phyloP scores from a whole-genome alignment of 2,888 invertebrate genomes.

The Heteromyza rotundicornis region DNA sequence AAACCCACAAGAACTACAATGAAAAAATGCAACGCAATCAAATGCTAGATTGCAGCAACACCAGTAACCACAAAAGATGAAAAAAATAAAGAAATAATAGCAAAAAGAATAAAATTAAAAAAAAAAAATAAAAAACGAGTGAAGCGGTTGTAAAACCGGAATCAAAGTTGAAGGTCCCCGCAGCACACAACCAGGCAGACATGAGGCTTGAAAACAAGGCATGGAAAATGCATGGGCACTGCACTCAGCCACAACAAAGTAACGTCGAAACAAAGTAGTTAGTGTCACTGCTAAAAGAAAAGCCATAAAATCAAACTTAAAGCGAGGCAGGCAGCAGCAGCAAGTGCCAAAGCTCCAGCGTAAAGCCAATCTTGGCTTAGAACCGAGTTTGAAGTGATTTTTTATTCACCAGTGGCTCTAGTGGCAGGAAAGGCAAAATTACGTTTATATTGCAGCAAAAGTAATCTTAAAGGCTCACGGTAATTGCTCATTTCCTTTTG shows the following conservation, averaged over 20 bases:
- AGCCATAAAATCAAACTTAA: neutral
- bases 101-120: neutral
- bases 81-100: neutral
- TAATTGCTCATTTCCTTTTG: neutral
- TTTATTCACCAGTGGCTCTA: neutral
- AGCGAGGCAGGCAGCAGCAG: no score
- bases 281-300: neutral
- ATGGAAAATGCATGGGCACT: neutral
- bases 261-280: conserved; percentile 4
- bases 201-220: neutral
- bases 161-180: conserved; percentile 8
- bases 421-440: neutral
- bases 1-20: neutral
- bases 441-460: no score
- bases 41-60: neutral
- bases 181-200: no score
- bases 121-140: neutral
- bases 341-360: no score
- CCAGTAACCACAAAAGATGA: neutral
- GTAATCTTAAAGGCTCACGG: neutral
- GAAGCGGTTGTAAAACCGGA: conserved; percentile 5
- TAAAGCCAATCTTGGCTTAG: no score
- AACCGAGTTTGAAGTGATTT: neutral
- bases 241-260: no score
- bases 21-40: neutral